Evolutionary conservation across 2,888 invertebrate genomes (phyloP).

Genomic region (Teinopalpus imperialis): DNA sequence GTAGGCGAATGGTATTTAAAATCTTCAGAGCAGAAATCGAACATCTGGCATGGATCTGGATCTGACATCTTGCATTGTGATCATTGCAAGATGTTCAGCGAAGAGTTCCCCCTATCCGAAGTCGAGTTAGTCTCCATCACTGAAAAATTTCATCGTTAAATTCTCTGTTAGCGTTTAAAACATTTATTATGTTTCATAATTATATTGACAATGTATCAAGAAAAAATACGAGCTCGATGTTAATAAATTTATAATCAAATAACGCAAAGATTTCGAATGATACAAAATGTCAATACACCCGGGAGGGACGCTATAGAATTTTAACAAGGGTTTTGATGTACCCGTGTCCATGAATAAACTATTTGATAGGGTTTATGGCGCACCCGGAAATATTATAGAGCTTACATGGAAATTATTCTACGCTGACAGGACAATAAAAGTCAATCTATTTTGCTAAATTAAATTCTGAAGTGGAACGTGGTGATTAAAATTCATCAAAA

Average conservation of each 20-base stretch:
- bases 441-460: not conserved
- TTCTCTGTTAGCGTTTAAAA: too few relatives aligned
- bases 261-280: constrained; percentile 4
- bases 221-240: not conserved
- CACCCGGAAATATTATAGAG: constrained; percentile 18
- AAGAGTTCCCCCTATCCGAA: too few relatives aligned
- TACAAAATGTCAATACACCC: constrained; percentile 19
- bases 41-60: too few relatives aligned
- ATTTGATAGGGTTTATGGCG: constrained; percentile 18
- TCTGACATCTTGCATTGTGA: too few relatives aligned
- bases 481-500: not conserved
- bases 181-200: too few relatives aligned
- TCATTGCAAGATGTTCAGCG: too few relatives aligned
- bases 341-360: constrained; percentile 19
- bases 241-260: constrained; percentile 13
- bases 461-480: not conserved
- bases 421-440: not conserved
- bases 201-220: too few relatives aligned
- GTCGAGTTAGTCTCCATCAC: too few relatives aligned
- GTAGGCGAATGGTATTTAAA: too few relatives aligned
- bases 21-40: too few relatives aligned
- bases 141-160: too few relatives aligned
- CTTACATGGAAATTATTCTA: constrained; percentile 4
- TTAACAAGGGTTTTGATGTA: constrained; percentile 12
- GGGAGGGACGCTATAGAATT: constrained; percentile 8